Evolutionary conservation across 2,797 vertebrate genomes (phyloP), one percentile per base, ranked within the genome.

Genomic region (Enteromius viviparus): DNA sequence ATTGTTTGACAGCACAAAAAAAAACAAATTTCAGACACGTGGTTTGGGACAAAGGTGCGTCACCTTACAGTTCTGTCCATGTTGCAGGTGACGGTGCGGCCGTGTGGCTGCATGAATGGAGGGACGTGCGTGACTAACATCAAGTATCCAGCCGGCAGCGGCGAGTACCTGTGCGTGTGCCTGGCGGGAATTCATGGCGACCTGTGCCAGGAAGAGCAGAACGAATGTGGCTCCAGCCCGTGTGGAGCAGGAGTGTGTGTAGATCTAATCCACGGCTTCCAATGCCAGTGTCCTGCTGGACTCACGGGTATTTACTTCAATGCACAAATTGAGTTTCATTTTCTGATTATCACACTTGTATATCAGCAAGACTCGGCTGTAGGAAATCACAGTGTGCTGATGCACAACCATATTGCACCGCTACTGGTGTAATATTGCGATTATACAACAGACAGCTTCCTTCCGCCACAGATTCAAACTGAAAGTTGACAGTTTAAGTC

Each of bases 111-210:
- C 87, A 89, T 88, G 75, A 93, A 88, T 0, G 92, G 94, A 14
- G 96, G 95, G 1, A 90, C 89, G 0, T 96, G 95, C 11, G 91
- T 95, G 85, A 95, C 95, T 0, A 93, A 96, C 10, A 90, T 96
- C 9, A 90, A 91, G 66, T 92, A 94, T 88, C 95, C 96, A 0
- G 93, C 95, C 0, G 96, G 96, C 82, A 93, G 94, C 1, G 95
- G 95, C 34, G 91, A 90, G 90, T 96, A 95, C 89, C 91, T 96
- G 82, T 97, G 96, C 15, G 83, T 93, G 6, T 97, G 96, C 84
- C 92, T 92, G 0, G 86, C 84, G 1, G 94, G 94, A 1, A 91
- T 88, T 68, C 90, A 74, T 32, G 96, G 96, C 0, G 88, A 92
- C 32, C 86, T 90, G 85, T 97, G 96, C 69, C 82, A 90, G n/a